Conservation (phyloP, 2,113 vertebrate species). For the Bos indicus region DNA sequence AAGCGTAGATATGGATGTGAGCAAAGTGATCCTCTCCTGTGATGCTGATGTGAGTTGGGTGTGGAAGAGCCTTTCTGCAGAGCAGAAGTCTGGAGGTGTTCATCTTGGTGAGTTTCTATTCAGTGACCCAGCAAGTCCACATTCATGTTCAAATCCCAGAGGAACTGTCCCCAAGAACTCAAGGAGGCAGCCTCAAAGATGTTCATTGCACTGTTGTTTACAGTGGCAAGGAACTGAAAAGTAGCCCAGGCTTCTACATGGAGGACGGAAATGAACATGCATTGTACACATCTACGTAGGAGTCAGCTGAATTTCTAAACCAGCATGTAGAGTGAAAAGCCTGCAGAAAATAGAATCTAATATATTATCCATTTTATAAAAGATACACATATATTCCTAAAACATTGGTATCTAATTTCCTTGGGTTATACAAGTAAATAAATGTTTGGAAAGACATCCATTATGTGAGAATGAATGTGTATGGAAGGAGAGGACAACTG, state of each 20-base stretch:
- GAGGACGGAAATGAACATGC: not conserved
- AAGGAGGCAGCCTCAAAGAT: not conserved
- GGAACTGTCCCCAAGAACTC: not conserved
- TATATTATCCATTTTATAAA: not conserved
- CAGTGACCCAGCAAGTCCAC: not conserved
- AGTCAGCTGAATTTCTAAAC: not conserved
- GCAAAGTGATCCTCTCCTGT: accelerated
- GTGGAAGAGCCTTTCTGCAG: not conserved
- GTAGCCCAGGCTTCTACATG: not conserved
- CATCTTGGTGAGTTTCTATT: not conserved
- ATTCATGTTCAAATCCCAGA: not conserved
- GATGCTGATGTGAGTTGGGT: accelerated
- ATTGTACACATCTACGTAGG: accelerated
- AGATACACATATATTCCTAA: not conserved
- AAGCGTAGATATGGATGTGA: accelerated
- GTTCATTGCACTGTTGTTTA: accelerated
- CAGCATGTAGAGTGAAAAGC: not conserved
- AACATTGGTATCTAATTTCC: not conserved
- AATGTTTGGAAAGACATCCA: not conserved
- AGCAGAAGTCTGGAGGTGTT: not conserved
- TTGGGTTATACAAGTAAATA: not conserved
- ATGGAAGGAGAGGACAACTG: not conserved
- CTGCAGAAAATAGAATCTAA: not conserved
- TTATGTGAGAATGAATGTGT: not conserved
- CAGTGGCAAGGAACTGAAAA: not conserved